Conservation (phyloP, 2,888 invertebrate species). For the Cryptus armator region DNA sequence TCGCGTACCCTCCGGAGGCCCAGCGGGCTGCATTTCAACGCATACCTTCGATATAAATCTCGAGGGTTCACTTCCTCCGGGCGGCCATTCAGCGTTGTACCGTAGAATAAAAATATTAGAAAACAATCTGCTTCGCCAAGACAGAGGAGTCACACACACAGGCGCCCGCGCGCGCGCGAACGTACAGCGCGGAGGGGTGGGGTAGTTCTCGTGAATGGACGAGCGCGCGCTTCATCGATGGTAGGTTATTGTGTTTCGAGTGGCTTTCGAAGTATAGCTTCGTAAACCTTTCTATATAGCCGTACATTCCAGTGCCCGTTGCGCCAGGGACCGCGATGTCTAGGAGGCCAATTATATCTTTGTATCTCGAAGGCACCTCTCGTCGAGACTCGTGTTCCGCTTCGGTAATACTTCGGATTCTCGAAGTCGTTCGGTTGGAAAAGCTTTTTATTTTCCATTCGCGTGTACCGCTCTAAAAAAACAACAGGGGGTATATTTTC, state of each 20-base stretch:
- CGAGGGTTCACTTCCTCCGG: conserved; percentile 78
- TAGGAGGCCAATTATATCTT: conserved; percentile 75
- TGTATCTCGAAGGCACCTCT: conserved; percentile 64
- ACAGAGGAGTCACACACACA: conserved; percentile 1
- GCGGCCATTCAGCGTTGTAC: conserved; percentile 73
- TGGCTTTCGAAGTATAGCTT: conserved; percentile 65
- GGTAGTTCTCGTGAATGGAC: conserved; percentile 71
- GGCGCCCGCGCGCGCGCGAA: no score
- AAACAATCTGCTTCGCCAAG: conserved; percentile 74
- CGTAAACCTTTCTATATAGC: conserved; percentile 26
- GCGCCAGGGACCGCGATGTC: conserved; percentile 54
- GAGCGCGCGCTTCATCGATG: conserved; percentile 74
- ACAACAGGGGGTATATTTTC: conserved; percentile 36
- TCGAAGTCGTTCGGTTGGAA: conserved; percentile 57
- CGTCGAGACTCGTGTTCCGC: conserved; percentile 53
- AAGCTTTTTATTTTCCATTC: conserved; percentile 33
- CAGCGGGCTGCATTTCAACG: conserved; percentile 73
- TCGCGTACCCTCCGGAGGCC: conserved; percentile 49
- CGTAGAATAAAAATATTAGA: conserved; percentile 78
- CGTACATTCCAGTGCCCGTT: conserved; percentile 53
- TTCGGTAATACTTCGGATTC: conserved; percentile 54
- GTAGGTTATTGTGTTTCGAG: conserved; percentile 77
- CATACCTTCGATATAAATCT: conserved; percentile 79
- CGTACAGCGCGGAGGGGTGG: conserved; percentile 6
- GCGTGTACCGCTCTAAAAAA: background rate